These are phyloP conservation scores for Synergus umbraculus DNA, from an alignment of 2,888 invertebrate genomes.

Conservation along the genomic window DNA sequence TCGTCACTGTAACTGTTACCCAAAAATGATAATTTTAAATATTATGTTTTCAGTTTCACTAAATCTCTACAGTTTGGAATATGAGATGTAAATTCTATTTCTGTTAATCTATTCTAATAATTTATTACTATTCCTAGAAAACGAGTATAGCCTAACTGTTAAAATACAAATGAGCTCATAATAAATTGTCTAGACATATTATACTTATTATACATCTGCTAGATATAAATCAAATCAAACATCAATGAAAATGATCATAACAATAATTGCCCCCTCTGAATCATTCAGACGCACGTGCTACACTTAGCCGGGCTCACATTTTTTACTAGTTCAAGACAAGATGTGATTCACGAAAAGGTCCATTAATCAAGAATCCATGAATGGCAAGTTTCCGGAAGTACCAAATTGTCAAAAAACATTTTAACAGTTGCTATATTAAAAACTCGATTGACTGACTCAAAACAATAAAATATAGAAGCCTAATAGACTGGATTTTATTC, in stretches of 20 bases:
- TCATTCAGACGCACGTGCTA: constrained; percentile 28
- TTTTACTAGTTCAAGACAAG: constrained; percentile 1
- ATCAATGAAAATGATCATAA: not conserved
- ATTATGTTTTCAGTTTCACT: not conserved
- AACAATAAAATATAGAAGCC: not conserved
- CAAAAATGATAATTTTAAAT: no score
- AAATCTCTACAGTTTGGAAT: not conserved
- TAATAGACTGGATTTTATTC: not conserved
- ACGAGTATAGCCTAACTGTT: constrained; percentile 7
- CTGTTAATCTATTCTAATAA: not conserved
- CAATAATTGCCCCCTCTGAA: not conserved
- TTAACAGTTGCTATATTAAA: not conserved
- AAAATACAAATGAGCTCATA: not conserved
- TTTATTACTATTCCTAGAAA: not conserved
- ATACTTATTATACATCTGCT: not conserved
- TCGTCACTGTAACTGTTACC: no score
- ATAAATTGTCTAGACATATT: not conserved
- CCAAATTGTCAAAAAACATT: constrained; percentile 39
- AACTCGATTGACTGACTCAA: not conserved
- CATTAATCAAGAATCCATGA: constrained; percentile 23
- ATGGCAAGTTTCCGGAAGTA: constrained; percentile 54
- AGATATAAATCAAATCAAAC: not conserved
- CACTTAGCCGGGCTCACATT: not conserved
- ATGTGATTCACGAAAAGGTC: constrained; percentile 33
- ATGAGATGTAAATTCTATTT: not conserved